These are phyloP conservation scores for Argyrosomus regius DNA, from an alignment of 2,797 vertebrate species.

Conservation along the genomic window DNA sequence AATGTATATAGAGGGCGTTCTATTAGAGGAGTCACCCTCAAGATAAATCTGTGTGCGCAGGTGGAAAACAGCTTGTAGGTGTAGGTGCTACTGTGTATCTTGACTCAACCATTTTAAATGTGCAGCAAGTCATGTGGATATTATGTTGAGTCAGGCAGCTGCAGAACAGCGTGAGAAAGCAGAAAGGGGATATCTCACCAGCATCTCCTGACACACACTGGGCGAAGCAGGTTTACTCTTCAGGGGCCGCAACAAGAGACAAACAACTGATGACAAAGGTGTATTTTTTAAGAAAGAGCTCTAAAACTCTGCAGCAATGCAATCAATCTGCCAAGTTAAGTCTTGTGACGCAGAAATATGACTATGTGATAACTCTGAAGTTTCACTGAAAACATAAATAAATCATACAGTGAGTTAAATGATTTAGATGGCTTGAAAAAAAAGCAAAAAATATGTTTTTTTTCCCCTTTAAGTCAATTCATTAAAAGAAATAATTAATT, in stretches of 20 bases:
- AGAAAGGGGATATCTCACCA: constrained; percentile 53
- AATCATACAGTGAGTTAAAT: neutral
- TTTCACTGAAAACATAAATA: neutral
- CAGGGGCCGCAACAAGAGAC: constrained; percentile 39
- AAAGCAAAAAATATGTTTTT: neutral
- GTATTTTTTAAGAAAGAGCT: constrained; percentile 27
- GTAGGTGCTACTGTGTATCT: constrained; percentile 32
- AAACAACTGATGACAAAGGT: constrained; percentile 61
- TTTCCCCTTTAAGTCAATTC: neutral
- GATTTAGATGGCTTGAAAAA: neutral
- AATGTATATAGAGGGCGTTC: constrained; percentile 1
- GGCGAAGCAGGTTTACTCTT: constrained; percentile 60
- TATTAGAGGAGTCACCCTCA: constrained; percentile 25
- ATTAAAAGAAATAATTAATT: neutral
- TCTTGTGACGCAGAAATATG: neutral
- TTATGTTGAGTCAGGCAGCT: constrained; percentile 73
- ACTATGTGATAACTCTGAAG: neutral
- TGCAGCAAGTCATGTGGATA: constrained; percentile 63
- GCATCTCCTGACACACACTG: constrained; percentile 57
- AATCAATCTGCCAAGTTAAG: constrained; percentile 16
- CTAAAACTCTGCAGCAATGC: neutral
- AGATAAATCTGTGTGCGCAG: constrained; percentile 13
- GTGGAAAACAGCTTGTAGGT: constrained; percentile 35
- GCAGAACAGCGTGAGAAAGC: constrained; percentile 59
- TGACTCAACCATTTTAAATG: constrained; percentile 60